These are phyloP conservation scores for Caenorhabditis remanei DNA, from an alignment of 1,140 invertebrate genomes.

Conservation along the genomic window DNA sequence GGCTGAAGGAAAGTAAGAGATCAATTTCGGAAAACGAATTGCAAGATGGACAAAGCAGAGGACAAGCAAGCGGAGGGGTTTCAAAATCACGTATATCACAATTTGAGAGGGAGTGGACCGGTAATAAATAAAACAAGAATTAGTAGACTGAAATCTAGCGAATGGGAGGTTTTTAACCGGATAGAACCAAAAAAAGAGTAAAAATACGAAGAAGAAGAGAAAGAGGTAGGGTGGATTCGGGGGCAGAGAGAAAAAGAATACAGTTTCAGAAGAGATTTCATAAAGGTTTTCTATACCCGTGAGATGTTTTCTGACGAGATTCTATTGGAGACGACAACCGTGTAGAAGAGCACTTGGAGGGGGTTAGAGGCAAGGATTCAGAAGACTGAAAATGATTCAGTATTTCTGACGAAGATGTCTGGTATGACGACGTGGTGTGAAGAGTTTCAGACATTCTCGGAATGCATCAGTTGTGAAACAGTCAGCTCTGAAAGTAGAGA, in stretches of 20 bases:
- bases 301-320: background rate
- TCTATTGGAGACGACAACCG: constrained; percentile 19
- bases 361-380: no score
- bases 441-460: constrained; percentile 70
- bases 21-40: no score
- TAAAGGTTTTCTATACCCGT: background rate
- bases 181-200: no score
- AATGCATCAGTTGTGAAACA: constrained; percentile 71
- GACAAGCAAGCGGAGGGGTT: background rate
- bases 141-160: no score
- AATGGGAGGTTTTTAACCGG: no score
- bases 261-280: no score
- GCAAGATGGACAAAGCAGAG: background rate
- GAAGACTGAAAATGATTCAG: background rate
- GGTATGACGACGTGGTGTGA: constrained; percentile 60
- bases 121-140: background rate
- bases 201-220: no score
- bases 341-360: constrained; percentile 17
- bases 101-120: background rate
- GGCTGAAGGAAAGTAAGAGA: no score
- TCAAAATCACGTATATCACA: constrained; percentile 19
- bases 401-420: constrained; percentile 33
- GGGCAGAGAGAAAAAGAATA: no score
- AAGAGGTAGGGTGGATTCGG: no score
- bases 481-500: constrained; percentile 70